These are phyloP conservation scores for Psococerastis gibbosa DNA, from an alignment of 2,888 invertebrate species.

Conservation along the genomic window DNA sequence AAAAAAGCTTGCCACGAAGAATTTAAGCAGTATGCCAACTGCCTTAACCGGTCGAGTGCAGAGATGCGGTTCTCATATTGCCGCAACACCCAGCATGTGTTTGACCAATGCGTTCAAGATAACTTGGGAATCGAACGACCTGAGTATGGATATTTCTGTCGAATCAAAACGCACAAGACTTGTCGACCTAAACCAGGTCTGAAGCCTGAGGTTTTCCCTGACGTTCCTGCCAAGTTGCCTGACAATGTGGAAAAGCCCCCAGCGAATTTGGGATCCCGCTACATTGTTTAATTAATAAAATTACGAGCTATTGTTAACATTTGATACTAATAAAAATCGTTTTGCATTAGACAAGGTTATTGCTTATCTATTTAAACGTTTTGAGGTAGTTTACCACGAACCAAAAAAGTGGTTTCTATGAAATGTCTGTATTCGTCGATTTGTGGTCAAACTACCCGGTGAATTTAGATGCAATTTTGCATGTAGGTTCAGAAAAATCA, in stretches of 20 bases:
- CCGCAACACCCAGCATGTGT: conserved; percentile 65
- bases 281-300: not conserved
- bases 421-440: too few relatives aligned
- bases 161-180: not conserved
- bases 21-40: conserved; percentile 69
- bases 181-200: not conserved
- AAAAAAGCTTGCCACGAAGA: conserved; percentile 68
- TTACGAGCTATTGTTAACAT: too few relatives aligned
- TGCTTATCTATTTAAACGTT: too few relatives aligned
- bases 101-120: conserved; percentile 67
- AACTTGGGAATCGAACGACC: conserved; percentile 65
- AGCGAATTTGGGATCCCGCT: not conserved
- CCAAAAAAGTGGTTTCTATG: too few relatives aligned
- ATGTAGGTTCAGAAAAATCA: too few relatives aligned
- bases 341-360: too few relatives aligned
- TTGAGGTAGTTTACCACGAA: too few relatives aligned
- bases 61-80: conserved; percentile 50
- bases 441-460: too few relatives aligned
- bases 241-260: not conserved
- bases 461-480: too few relatives aligned
- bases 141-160: conserved; percentile 33
- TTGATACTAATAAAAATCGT: too few relatives aligned
- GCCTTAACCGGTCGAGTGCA: conserved; percentile 65
- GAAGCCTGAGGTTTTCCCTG: not conserved
- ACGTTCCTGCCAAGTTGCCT: not conserved